Percentiles rank a stretch among this genome's conserved stretches.
Conservation (phyloP, 2,797 vertebrate genomes). For the Semaprochilodus insignis region DNA sequence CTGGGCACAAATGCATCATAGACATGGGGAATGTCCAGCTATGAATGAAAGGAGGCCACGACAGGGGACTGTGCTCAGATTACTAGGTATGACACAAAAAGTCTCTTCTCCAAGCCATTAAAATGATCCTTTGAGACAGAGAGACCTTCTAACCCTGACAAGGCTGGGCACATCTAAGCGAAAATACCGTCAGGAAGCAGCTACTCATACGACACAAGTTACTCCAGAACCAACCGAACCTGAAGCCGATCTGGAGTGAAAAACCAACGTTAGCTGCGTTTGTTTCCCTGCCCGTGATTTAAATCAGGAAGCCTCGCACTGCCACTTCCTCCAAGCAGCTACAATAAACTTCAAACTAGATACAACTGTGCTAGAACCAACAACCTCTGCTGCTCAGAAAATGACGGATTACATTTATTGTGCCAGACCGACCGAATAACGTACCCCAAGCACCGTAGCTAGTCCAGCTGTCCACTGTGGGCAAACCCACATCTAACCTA, state of each 20-base stretch:
- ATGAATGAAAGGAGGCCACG: constrained; percentile 5
- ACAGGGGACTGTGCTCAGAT: neutral
- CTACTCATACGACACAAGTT: too few species aligned
- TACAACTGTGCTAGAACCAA: too few species aligned
- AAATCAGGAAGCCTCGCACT: neutral
- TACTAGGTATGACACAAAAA: neutral
- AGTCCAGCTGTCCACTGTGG: neutral
- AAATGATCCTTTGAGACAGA: too few species aligned
- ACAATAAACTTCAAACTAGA: neutral
- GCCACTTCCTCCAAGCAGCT: neutral
- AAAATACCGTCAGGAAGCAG: too few species aligned
- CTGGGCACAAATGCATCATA: constrained; percentile 57
- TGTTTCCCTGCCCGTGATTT: neutral
- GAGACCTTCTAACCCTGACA: too few species aligned
- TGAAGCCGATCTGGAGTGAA: too few species aligned
- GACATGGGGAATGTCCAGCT: constrained; percentile 68
- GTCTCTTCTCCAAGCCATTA: too few species aligned
- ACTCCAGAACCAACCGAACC: too few species aligned
- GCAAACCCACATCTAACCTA: too few species aligned
- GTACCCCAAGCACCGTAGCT: neutral
- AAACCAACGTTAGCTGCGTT: too few species aligned
- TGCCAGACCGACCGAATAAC: neutral
- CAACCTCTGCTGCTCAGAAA: too few species aligned
- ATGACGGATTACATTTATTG: neutral
- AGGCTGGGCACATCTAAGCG: too few species aligned